Base-by-base conservation (phyloP, 2,113 vertebrate genomes). In the Onychostoma macrolepis region DNA sequence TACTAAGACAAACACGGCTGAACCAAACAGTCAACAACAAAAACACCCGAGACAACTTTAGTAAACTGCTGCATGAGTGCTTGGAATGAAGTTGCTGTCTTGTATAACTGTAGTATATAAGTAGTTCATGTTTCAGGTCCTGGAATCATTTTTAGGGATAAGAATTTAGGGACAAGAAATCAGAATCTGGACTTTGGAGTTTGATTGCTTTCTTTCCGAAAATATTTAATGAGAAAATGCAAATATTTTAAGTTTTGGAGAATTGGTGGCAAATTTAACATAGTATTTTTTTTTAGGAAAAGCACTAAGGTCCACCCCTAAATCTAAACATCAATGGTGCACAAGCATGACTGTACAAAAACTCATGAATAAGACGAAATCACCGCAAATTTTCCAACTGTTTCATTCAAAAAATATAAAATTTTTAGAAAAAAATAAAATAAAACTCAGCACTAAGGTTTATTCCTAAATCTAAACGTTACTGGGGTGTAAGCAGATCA, bases 11-110 rank as follows among this genome's bases (percentile, higher is more conserved):
- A 82, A 82, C 80, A 65, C 58, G 6, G n/a, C 58, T 30, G 17
- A 82, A 82, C 38, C n/a, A 81, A n/a, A 63, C n/a, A 65, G 58
- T 65, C 80, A 67, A 82, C 56, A 80, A 28, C n/a, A 65, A 21
- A 67, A 82, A 82, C 8, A 9, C 79, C 36, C 2, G 5, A 43
- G 58, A 82, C 58, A 45, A 63, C 56, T 61, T 80, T 21, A 80
- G 30, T n/a, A 63, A 82, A 67, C 80, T 67, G 61, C 8, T 63
- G 78, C 58, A 81, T 10, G 26, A 43, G 61, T 13, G 24, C n/a
- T 19, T 67, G 36, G 58, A 65, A 65, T 6, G 33, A 80, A 41
- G 36, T 24, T 8, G 36, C 56, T 26, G 12, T 17, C 13, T 80
- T 24, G 7, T 15, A 28, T 4, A 38, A 75, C 24, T 63, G 58